Base-by-base conservation (phyloP, 2,888 invertebrate species). In the Acanthoscelides obtectus region DNA sequence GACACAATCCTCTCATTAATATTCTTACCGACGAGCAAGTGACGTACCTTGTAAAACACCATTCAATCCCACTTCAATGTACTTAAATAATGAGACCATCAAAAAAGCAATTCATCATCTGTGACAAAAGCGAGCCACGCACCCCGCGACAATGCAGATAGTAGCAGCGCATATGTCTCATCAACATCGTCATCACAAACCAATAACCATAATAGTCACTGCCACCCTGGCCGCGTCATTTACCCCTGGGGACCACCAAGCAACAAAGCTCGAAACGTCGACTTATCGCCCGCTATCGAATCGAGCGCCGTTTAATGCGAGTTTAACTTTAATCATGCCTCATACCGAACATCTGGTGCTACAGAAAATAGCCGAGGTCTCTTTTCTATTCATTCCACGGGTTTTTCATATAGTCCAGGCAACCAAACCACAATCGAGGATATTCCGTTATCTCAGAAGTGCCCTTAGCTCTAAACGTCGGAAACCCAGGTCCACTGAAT, bases 271-370 rank as follows among this genome's bases (percentile, higher is more conserved):
- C 45, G 12, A 45, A 45, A 45, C 45, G 12, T 45, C 45, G 45
- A 45, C 80, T 82, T 83, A 83, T 84, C 83, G 81, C 81, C 81
- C 82, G 80, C 81, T 81, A 83, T 83, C 81, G 78, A 81, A 81
- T 81, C 81, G 79, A 80, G 80, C 79, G 79, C 63, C 82, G 81
- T 83, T 83, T 83, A 83, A 84, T 83, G 80, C 80, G 79, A 83
- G 82, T 84, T 84, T 84, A 84, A 83, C 84, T 84, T 84, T 84
- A 84, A 84, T 84, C 84, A 84, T 79, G 79, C 81, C 81, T 81
- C 81, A 81, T 74, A 20, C 21, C 79, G 81, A 84, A 83, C 84
- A 84, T 84, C 84, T 84, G 84, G 83, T 84, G 82, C 82, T 12
- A 12, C 45, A 45, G 45, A 45, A 45, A 45, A 45, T 12, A 45